These are phyloP conservation scores for Mastigias papua DNA, from an alignment of 30 jellyfish, hydroid and myxozoan species.

Conservation along the genomic window DNA sequence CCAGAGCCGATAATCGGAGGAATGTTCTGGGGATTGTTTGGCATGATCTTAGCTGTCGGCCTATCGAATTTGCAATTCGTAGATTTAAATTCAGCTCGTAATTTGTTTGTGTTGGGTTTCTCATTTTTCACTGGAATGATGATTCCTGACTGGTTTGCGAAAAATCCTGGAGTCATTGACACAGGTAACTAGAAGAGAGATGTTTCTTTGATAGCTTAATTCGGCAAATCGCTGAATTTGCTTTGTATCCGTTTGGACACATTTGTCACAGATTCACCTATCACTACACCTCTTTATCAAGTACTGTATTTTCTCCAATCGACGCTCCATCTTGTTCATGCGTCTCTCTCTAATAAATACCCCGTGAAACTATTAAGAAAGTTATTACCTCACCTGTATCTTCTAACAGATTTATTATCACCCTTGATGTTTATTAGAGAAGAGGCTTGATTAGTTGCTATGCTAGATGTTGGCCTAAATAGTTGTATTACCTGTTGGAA, in stretches of 20 bases:
- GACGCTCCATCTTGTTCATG: too few species aligned
- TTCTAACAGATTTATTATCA: too few species aligned
- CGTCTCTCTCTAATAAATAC: too few species aligned
- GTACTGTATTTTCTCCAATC: too few species aligned
- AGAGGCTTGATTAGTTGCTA: too few species aligned
- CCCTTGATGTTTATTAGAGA: too few species aligned
- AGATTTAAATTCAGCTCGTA: conserved; percentile 85
- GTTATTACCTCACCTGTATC: too few species aligned
- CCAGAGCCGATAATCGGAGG: conserved; percentile 96
- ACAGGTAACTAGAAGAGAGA: conserved; percentile 59
- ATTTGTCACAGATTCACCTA: too few species aligned
- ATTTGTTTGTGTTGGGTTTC: conserved; percentile 88
- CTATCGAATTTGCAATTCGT: conserved; percentile 88
- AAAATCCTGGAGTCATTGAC: conserved; percentile 63
- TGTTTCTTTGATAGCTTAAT: not conserved
- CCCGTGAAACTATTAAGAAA: too few species aligned
- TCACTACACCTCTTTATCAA: too few species aligned
- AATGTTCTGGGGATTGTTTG: conserved; percentile 95
- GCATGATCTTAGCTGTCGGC: conserved; percentile 94
- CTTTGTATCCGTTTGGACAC: not conserved
- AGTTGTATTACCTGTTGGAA: too few species aligned
- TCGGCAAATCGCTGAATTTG: not conserved
- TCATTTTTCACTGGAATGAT: conserved; percentile 95
- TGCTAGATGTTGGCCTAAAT: too few species aligned
- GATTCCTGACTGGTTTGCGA: conserved; percentile 84